Base-by-base conservation (phyloP, 2,797 vertebrate genomes). In the Calcarius lapponicus region DNA sequence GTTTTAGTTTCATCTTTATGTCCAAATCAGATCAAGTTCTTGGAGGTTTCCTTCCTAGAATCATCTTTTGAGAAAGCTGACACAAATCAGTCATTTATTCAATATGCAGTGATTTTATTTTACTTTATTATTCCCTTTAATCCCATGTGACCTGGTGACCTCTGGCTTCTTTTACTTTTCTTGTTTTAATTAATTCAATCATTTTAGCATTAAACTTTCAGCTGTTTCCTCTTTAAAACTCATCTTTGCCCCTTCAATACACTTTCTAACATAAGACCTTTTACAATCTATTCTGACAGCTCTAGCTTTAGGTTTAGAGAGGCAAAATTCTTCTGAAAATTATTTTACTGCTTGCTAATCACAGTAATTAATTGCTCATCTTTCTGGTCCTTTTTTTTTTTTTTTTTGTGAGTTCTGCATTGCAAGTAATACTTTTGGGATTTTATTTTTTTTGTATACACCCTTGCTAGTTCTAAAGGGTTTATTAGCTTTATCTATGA, bases 211-310 rank as follows among this genome's bases (percentile, higher is more conserved):
- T 93, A 92, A 71, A 71, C 17, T 10, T 84, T 72, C 67, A 87
- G 19, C 47, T 89, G 13, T 92, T 95, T 73, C 13, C 18, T 85
- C 42, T 87, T 93, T 87, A 62, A 87, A 96, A 84, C 6, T 82
- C 43, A 51, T 92, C 18, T 25, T 53, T 42, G 14, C 7, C 29
- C 5, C 6, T 88, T 81, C 62, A 90, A 47, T 73, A 26, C 3
- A 36, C 74, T 56, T 65, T 80, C 42, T 87, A 70, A 73, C 22
- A 3, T 81, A 81, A 0, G 6, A 62, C 26, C 20, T 65, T 53
- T 72, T 70, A 29, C 11, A 54, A 2, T 62, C 32, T 81, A 11
- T 65, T 78, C 26, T 90, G 58, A 48, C 38, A 85, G 28, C 14
- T 32, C 4, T 82, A 57, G 24, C 32, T 66, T 85, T 56, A 64